Evolutionary conservation across 2,888 invertebrate species (phyloP).

Genomic region (Drosophila stalkeri): DNA sequence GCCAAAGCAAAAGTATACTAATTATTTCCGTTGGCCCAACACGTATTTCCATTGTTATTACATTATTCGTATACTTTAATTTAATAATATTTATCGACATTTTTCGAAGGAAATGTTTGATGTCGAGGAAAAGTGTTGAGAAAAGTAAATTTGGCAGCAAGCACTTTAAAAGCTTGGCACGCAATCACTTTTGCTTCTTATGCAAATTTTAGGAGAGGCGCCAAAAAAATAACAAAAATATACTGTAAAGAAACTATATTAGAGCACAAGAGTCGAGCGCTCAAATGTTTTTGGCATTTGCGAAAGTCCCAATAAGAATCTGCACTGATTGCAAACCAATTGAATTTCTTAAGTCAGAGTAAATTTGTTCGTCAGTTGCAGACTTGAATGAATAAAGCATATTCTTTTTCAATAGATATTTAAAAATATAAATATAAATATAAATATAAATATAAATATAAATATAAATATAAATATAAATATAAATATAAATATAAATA

Average conservation of each 20-base stretch:
- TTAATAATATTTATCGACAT: slow-evolving; percentile 5
- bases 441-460: too few relatives aligned
- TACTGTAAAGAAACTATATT: slow-evolving; percentile 15
- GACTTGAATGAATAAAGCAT: background rate
- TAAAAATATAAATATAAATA: background rate
- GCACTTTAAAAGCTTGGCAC: slow-evolving; percentile 27
- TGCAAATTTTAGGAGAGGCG: slow-evolving; percentile 45
- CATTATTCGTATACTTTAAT: background rate
- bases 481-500: too few relatives aligned
- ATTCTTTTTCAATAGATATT: background rate
- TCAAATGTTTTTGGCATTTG: slow-evolving; percentile 27
- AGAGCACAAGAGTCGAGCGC: slow-evolving; percentile 18
- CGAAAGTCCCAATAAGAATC: slow-evolving; percentile 5
- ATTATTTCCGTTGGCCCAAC: slow-evolving; percentile 61
- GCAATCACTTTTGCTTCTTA: slow-evolving; percentile 53
- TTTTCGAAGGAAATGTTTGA: slow-evolving; percentile 11
- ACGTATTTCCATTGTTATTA: slow-evolving; percentile 11
- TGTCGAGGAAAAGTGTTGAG: slow-evolving; percentile 1
- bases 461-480: too few relatives aligned
- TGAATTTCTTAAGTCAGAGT: background rate
- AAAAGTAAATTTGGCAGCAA: slow-evolving; percentile 24
- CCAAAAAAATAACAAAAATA: background rate
- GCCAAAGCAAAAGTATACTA: slow-evolving; percentile 37
- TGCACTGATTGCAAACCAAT: slow-evolving; percentile 2
- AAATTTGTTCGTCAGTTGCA: background rate